Evolutionary conservation across 1,140 invertebrate species (phyloP).

Genomic region (Solenopsis fugax): DNA sequence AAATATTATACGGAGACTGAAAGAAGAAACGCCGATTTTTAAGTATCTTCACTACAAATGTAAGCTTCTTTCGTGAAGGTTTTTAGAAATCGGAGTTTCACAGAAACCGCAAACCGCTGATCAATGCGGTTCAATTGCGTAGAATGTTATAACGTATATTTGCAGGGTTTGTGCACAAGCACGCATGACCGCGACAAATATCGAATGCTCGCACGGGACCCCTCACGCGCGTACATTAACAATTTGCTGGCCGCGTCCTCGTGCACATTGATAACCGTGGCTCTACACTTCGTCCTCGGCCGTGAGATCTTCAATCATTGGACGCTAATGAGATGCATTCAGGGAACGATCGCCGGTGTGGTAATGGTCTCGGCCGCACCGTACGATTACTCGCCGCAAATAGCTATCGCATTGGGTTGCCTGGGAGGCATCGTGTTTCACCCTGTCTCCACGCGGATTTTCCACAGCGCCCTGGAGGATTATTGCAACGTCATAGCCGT

Average conservation of each 20-base stretch:
- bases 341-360: constrained; percentile 73
- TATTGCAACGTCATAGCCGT: constrained; percentile 77
- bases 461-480: constrained; percentile 76
- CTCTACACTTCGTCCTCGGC: constrained; percentile 70
- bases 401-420: constrained; percentile 65
- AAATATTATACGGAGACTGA: neutral
- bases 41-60: neutral
- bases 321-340: constrained; percentile 77
- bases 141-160: neutral
- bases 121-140: too few relatives aligned
- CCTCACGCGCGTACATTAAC: constrained; percentile 66
- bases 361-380: constrained; percentile 73
- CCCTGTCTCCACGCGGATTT: constrained; percentile 70
- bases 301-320: constrained; percentile 76
- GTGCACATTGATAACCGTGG: constrained; percentile 70
- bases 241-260: constrained; percentile 75
- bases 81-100: neutral
- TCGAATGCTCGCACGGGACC: neutral
- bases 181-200: neutral
- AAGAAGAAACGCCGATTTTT: neutral
- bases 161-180: constrained; percentile 18
- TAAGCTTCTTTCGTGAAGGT: neutral
- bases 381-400: constrained; percentile 71
- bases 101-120: neutral
- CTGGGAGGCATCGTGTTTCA: constrained; percentile 73